Conservation (phyloP, 53 echinoderm and acorn worm species). For the Henricia sp. region DNA sequence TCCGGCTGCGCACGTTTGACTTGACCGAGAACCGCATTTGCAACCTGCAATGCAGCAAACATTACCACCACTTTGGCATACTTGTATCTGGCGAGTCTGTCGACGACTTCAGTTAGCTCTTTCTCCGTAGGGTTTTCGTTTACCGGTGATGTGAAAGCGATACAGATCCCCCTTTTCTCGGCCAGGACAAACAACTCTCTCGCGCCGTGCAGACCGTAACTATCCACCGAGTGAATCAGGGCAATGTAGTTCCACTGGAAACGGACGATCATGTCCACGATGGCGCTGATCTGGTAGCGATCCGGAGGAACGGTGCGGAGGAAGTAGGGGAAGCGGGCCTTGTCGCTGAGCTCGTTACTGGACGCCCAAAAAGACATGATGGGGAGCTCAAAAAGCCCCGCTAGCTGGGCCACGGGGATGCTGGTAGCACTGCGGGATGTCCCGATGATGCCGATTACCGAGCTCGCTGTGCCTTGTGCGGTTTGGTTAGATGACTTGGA, state of each 20-base stretch:
- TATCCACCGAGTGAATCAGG: slow-evolving; percentile 53
- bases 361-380: slow-evolving; percentile 58
- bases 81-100: slow-evolving; percentile 1
- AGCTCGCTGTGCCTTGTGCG: no score
- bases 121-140: slow-evolving; percentile 21
- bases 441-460: slow-evolving; percentile 47
- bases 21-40: slow-evolving; percentile 25
- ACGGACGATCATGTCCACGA: slow-evolving; percentile 47
- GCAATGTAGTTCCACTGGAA: slow-evolving; percentile 59
- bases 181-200: slow-evolving; percentile 43
- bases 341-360: slow-evolving; percentile 65
- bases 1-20: slow-evolving; percentile 10
- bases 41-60: slow-evolving; percentile 40
- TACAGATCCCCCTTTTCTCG: slow-evolving; percentile 48
- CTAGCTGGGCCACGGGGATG: slow-evolving; percentile 46
- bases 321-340: slow-evolving; percentile 49
- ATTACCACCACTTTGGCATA: slow-evolving; percentile 46
- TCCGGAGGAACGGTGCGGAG: slow-evolving; percentile 66
- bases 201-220: slow-evolving; percentile 59
- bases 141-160: slow-evolving; percentile 38
- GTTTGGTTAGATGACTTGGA: neutral
- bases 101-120: slow-evolving; percentile 36
- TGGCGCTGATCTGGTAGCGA: slow-evolving; percentile 51
- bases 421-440: slow-evolving; percentile 61
- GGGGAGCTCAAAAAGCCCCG: slow-evolving; percentile 44